These are phyloP conservation scores for Rousettus leschenaultii DNA, from an alignment of 2,113 vertebrate species.

Conservation along the genomic window DNA sequence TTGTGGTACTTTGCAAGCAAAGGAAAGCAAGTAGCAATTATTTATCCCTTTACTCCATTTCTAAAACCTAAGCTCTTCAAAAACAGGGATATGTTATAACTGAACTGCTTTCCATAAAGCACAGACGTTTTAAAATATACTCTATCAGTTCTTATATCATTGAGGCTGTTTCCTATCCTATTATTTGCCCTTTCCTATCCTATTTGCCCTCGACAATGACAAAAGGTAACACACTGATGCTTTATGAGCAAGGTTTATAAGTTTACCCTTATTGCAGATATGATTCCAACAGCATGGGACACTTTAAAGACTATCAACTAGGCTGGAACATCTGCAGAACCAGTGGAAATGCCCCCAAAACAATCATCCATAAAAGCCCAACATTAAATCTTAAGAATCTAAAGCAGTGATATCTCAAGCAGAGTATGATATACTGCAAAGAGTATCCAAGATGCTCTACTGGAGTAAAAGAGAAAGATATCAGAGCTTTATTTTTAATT, in stretches of 20 bases:
- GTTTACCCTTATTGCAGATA: background rate
- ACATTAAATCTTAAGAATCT: background rate
- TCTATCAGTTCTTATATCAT: background rate
- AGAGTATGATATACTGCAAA: background rate
- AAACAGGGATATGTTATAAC: background rate
- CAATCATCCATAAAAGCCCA: background rate
- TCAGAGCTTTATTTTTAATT: background rate
- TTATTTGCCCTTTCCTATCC: slow-evolving; percentile 2
- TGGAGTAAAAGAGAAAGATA: background rate
- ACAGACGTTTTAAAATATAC: background rate
- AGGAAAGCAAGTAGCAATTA: slow-evolving; percentile 56
- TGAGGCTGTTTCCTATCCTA: background rate
- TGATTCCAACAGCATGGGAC: background rate
- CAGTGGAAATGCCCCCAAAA: background rate
- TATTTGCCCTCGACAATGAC: background rate
- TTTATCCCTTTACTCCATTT: slow-evolving; percentile 37
- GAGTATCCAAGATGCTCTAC: background rate
- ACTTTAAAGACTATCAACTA: background rate
- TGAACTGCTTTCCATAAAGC: slow-evolving; percentile 26
- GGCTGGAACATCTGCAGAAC: background rate
- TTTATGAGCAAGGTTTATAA: slow-evolving; percentile 17
- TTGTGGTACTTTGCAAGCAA: slow-evolving; percentile 55
- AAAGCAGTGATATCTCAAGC: background rate
- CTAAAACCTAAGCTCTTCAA: slow-evolving; percentile 27
- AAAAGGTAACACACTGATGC: background rate